These are phyloP conservation scores for Anoplolepis gracilipes DNA, from an alignment of 1,140 invertebrate species.

Conservation along the genomic window DNA sequence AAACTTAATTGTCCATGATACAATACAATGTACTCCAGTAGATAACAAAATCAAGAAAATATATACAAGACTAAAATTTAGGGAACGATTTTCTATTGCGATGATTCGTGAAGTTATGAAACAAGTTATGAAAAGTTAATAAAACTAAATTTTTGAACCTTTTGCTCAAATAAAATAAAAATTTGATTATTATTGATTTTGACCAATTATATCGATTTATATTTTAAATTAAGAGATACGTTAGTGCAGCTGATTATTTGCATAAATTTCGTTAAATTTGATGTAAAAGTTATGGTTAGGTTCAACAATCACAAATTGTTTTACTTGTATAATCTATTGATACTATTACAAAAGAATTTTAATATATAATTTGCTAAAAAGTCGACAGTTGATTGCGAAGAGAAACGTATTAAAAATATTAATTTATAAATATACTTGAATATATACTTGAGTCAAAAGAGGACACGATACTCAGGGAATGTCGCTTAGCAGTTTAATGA, in stretches of 20 bases:
- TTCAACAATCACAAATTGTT: not conserved
- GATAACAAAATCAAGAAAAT: not conserved
- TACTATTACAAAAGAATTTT: constrained; percentile 9
- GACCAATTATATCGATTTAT: not conserved
- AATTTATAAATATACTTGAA: constrained; percentile 5
- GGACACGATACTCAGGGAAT: constrained; percentile 19
- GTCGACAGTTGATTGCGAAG: not conserved
- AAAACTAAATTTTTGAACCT: not conserved
- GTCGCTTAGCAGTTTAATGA: constrained; percentile 10
- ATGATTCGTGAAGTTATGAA: not conserved
- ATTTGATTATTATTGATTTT: not conserved
- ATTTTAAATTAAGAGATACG: too few species aligned
- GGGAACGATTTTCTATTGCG: not conserved
- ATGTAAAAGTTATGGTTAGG: not conserved
- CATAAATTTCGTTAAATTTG: not conserved
- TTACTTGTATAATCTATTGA: not conserved
- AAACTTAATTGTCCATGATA: not conserved
- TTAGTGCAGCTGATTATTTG: too few species aligned
- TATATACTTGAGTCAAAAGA: constrained; percentile 1
- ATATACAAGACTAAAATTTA: not conserved
- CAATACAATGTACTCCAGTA: not conserved
- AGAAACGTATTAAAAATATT: not conserved
- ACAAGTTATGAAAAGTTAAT: not conserved
- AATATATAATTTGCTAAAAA: not conserved
- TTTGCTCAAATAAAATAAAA: not conserved